These are phyloP conservation scores for Chelonus insularis DNA, from an alignment of 1,140 invertebrate genomes.

Conservation along the genomic window DNA sequence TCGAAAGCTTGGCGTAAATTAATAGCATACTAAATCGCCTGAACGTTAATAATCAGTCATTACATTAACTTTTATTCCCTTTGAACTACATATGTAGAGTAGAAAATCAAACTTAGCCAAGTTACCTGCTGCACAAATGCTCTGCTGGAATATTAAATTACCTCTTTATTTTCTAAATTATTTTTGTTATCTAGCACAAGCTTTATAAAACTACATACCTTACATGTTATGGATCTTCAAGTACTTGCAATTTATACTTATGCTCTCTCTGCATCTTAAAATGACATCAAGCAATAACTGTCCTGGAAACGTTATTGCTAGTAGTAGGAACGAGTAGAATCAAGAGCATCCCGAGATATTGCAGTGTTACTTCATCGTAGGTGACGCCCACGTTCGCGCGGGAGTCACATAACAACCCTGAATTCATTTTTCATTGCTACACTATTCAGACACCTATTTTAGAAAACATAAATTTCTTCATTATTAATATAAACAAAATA, in stretches of 20 bases:
- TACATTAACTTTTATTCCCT: conserved; percentile 20
- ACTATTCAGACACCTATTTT: no score
- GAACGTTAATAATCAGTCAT: conserved; percentile 40
- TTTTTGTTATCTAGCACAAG: not conserved
- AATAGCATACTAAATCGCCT: conserved; percentile 12
- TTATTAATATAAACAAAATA: no score
- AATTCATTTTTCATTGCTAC: not conserved
- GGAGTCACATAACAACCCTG: conserved; percentile 22
- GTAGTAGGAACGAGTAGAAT: conserved; percentile 8
- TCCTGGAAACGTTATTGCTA: not conserved
- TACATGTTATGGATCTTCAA: not conserved
- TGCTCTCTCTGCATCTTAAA: no score
- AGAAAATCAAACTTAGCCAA: not conserved
- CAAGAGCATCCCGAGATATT: conserved; percentile 13
- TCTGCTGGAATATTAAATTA: no score
- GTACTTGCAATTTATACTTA: not conserved
- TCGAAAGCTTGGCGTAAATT: conserved; percentile 43
- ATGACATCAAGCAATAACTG: not conserved
- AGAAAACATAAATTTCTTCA: no score
- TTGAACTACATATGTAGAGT: not conserved
- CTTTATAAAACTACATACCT: no score
- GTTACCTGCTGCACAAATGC: no score
- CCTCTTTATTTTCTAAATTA: not conserved
- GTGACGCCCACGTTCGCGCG: conserved; percentile 19
- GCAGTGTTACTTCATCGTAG: conserved; percentile 21